A percentile compares a stretch with the other conserved stretches of the same genome.
Evolutionary conservation across 1,140 invertebrate species (phyloP).

Genomic region (Lordiphosa mommai): DNA sequence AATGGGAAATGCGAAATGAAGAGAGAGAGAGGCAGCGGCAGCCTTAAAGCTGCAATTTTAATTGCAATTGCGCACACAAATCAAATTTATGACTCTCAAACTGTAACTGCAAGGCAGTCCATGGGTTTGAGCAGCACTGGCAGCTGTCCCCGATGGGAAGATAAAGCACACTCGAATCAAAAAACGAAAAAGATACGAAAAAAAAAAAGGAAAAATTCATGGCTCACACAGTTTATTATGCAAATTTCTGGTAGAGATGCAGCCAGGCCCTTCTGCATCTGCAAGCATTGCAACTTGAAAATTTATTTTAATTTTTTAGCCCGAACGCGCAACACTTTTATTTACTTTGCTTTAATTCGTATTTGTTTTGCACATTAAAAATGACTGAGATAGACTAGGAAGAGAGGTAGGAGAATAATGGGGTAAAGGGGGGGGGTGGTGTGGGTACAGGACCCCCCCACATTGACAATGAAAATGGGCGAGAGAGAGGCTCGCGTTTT

Average conservation of each 20-base stretch:
- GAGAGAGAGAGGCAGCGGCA: not conserved
- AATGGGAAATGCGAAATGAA: constrained; percentile 1
- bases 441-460: not conserved
- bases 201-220: not conserved
- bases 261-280: not conserved
- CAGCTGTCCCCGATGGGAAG: not conserved
- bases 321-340: constrained; percentile 18
- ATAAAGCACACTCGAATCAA: not conserved
- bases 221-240: constrained; percentile 35
- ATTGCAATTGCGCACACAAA: constrained; percentile 28
- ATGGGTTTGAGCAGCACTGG: constrained; percentile 1
- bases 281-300: constrained; percentile 24
- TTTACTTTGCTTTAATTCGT: constrained; percentile 57
- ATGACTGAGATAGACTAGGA: constrained; percentile 13
- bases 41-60: constrained; percentile 39
- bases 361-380: constrained; percentile 55
- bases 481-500: not conserved
- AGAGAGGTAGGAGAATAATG: not conserved
- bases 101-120: not conserved
- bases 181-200: not conserved
- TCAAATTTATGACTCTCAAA: constrained; percentile 42
- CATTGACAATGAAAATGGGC: constrained; percentile 39
- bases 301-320: constrained; percentile 47
- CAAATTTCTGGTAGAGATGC: constrained; percentile 22
- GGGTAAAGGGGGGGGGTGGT: not conserved